Base-by-base conservation (phyloP, 1,140 invertebrate genomes). In the Xylocopa sonorina region DNA sequence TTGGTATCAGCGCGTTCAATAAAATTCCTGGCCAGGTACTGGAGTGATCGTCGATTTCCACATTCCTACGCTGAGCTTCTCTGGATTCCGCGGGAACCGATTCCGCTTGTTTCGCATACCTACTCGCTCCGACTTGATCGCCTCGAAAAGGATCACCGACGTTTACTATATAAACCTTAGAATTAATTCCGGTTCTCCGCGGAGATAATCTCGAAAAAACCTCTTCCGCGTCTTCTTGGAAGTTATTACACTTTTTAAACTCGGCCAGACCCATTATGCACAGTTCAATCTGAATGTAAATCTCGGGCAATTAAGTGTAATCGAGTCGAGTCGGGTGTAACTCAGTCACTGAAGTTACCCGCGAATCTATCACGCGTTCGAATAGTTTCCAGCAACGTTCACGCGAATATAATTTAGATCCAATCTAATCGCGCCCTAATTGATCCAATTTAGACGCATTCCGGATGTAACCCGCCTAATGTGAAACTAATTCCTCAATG, bases 11-110 rank as follows among this genome's bases (percentile, higher is more conserved):
- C 43, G 34, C 24, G 62, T 46, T 53, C 41, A 66, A 57, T 67
- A 57, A 57, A 57, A 57, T 57, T 46, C 74, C 64, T 51, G 24
- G 24, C 14, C n/a, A 21, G 55, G 51, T 43, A 76, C 62, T 16
- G 43, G 51, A 67, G 34, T 41, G 73, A 67, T 76, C 73, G 46
- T 76, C 50, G 74, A 76, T 68, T 76, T 58, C 63, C 21, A 68
- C 74, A 76, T 76, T 76, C 74, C 64, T 2, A 16, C 14, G 63
- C 7, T 46, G 10, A 48, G 48, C 63, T 57, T 76, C 51, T 38
- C 16, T 16, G 63, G 41, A 76, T 57, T 76, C 62, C 73, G 32
- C 18, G 27, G 34, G 72, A 32, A 64, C 24, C 62, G 34, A 66
- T 75, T 66, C 63, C 74, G 38, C 27, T 57, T 68, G 29, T 24